phyloP scores from a whole-genome alignment of 2,797 vertebrate genomes.

The Sphaeramia orbicularis region DNA sequence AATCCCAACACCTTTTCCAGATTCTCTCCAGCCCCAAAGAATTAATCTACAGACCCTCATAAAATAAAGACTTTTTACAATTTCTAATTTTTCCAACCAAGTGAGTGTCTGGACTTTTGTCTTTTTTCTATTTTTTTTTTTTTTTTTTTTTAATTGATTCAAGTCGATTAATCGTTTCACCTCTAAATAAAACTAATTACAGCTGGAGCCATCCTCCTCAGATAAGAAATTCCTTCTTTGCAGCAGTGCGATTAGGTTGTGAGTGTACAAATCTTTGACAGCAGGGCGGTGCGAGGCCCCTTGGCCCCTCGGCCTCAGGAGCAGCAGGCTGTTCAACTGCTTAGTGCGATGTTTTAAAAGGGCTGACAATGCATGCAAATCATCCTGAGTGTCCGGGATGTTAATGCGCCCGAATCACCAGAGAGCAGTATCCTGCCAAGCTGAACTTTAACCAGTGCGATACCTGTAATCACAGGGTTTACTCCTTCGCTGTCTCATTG shows the following conservation, averaged over 20 bases:
- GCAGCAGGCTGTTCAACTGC: constrained; percentile 76
- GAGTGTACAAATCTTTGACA: constrained; percentile 71
- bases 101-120: too few species aligned
- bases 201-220: constrained; percentile 34
- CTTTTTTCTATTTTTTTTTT: too few species aligned
- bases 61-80: too few species aligned
- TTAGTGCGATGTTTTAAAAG: constrained; percentile 73
- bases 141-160: too few species aligned
- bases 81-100: too few species aligned
- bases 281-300: constrained; percentile 68
- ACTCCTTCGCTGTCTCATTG: constrained; percentile 71
- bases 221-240: constrained; percentile 59
- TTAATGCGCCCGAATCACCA: constrained; percentile 71
- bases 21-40: too few species aligned
- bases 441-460: constrained; percentile 75
- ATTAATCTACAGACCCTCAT: too few species aligned
- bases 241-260: constrained; percentile 54
- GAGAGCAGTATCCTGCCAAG: constrained; percentile 70
- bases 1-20: too few species aligned
- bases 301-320: constrained; percentile 72
- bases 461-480: constrained; percentile 79
- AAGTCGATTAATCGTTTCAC: too few species aligned
- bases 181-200: constrained; percentile 57
- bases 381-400: constrained; percentile 75
- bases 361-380: constrained; percentile 80